phyloP scores from a whole-genome alignment of 2,113 vertebrate genomes.

The Planiliza haematocheilus region DNA sequence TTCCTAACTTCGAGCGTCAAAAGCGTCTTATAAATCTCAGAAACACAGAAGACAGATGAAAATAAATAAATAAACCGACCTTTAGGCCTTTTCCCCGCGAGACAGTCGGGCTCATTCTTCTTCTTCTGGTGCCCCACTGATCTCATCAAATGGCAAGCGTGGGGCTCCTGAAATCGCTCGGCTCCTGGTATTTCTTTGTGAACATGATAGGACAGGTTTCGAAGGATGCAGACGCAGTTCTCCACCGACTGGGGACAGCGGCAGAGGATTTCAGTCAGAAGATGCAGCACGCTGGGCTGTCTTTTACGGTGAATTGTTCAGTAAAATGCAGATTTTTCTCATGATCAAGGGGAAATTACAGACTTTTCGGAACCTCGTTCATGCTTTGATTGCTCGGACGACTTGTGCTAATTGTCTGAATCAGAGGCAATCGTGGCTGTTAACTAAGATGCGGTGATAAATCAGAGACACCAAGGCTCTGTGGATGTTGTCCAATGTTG shows the following conservation, averaged over 20 bases:
- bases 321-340: neutral
- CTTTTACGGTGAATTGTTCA: neutral
- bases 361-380: neutral
- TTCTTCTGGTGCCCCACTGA: constrained; percentile 87
- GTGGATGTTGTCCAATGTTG: neutral
- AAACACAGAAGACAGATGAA: neutral
- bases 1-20: neutral
- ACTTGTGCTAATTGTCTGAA: neutral
- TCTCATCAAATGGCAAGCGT: constrained; percentile 79
- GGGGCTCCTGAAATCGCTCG: constrained; percentile 89
- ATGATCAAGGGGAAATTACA: neutral
- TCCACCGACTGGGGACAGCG: constrained; percentile 89
- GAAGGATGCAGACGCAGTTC: constrained; percentile 97
- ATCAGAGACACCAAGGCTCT: neutral
- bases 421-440: neutral
- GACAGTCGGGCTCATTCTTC: constrained; percentile 92
- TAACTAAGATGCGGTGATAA: neutral
- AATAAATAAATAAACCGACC: constrained; percentile 76
- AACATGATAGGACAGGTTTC: constrained; percentile 97
- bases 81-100: constrained; percentile 93
- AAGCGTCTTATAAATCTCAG: neutral
- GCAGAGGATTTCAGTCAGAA: constrained; percentile 19
- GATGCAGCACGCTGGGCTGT: neutral
- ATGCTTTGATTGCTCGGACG: constrained; percentile 3
- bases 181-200: constrained; percentile 96